Evolutionary conservation across 2,888 invertebrate genomes (phyloP).

Genomic region (Eupithecia dodoneata): DNA sequence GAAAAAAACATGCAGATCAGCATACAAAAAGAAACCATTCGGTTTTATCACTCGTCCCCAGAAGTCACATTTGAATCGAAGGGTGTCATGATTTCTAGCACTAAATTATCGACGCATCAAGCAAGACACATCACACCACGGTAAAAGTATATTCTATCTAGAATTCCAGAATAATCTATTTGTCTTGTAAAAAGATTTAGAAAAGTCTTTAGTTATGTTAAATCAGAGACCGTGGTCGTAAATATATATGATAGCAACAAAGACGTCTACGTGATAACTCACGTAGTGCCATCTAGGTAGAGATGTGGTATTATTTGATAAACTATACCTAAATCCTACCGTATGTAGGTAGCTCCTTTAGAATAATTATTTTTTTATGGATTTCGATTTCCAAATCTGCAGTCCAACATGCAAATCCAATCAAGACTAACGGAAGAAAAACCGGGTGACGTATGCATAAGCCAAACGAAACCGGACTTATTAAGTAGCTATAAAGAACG

Average conservation of each 20-base stretch:
- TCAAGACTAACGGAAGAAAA: slow-evolving; percentile 50
- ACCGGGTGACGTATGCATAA: slow-evolving; percentile 43
- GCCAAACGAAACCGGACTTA: slow-evolving; percentile 25
- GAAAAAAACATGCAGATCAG: neutral
- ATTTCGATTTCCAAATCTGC: slow-evolving; percentile 23
- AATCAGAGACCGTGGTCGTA: neutral
- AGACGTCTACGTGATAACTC: neutral
- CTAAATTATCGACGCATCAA: neutral
- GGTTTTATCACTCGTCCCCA: neutral
- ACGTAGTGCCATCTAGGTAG: neutral
- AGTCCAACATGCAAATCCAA: slow-evolving; percentile 38
- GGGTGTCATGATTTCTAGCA: neutral
- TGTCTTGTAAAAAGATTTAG: neutral
- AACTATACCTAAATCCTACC: neutral
- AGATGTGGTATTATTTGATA: neutral
- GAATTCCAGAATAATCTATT: neutral
- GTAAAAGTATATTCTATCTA: neutral
- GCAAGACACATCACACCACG: too few species aligned
- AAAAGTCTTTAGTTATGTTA: neutral
- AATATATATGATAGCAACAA: neutral
- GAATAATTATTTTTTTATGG: slow-evolving; percentile 5
- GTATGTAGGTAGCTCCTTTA: neutral
- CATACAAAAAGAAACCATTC: neutral
- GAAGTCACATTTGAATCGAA: neutral
- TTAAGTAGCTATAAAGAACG: slow-evolving; percentile 23